Evolutionary conservation across 2,113 vertebrate genomes (phyloP).

Genomic region (Vulpes ferrilata): DNA sequence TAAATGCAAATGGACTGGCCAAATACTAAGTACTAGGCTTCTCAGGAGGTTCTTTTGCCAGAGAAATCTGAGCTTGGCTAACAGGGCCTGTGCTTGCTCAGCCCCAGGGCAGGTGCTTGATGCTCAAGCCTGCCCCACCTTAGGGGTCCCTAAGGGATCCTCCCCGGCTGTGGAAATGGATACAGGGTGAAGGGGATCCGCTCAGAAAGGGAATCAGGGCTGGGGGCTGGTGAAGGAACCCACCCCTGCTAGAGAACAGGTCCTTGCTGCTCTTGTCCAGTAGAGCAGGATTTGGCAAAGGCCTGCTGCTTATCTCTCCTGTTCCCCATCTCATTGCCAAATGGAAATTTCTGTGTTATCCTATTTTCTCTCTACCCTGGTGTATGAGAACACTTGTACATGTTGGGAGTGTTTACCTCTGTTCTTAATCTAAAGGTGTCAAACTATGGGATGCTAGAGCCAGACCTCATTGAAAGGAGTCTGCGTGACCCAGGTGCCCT

Average conservation of each 20-base stretch:
- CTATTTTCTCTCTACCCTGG: neutral
- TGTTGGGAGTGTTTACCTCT: neutral
- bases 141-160: neutral
- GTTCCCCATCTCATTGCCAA: neutral
- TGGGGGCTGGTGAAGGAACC: neutral
- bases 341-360: neutral
- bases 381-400: neutral
- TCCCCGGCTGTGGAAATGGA: neutral
- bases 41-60: neutral
- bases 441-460: neutral
- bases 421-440: neutral
- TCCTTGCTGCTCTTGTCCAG: neutral
- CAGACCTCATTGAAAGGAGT: neutral
- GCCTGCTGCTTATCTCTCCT: accelerated
- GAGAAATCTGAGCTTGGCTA: neutral
- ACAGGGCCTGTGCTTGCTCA: neutral
- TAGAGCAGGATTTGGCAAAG: neutral
- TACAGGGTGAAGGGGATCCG: neutral
- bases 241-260: accelerated
- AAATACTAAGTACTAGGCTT: neutral
- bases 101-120: neutral
- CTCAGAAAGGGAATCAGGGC: neutral
- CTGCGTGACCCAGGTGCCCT: neutral
- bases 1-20: neutral
- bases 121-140: neutral